Conservation (phyloP, 2,113 vertebrate genomes). For the Raphicerus campestris region DNA sequence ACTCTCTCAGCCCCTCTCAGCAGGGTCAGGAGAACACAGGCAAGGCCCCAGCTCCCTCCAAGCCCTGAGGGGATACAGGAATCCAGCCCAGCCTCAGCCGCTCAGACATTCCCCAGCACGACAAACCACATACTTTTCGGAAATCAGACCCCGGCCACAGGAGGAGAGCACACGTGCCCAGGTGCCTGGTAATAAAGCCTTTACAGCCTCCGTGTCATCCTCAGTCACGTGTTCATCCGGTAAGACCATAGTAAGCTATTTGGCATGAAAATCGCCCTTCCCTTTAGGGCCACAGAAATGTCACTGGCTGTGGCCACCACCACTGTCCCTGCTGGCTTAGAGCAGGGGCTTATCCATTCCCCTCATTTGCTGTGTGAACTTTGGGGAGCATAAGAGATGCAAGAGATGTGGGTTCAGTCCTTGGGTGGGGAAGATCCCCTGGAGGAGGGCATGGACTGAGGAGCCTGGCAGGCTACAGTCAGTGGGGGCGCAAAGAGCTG, state of each 20-base stretch:
- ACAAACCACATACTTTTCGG: slow-evolving; percentile 17
- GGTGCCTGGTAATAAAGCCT: neutral
- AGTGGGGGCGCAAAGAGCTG: neutral
- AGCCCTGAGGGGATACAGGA: neutral
- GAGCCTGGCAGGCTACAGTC: neutral
- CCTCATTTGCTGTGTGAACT: neutral
- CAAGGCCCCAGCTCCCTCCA: neutral
- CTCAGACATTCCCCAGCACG: neutral
- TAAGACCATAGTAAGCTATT: neutral
- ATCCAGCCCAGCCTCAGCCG: neutral
- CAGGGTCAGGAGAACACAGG: neutral
- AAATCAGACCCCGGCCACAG: neutral
- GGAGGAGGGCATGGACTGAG: neutral
- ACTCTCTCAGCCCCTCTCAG: neutral
- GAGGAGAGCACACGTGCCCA: neutral
- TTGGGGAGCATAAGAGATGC: neutral
- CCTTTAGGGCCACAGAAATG: neutral
- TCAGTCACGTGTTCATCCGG: neutral
- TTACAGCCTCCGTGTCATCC: neutral
- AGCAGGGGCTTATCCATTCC: neutral
- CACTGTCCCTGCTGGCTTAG: neutral
- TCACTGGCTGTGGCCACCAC: neutral
- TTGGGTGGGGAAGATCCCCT: neutral
- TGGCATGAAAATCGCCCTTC: neutral
- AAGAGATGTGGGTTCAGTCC: neutral